These are phyloP conservation scores for Autographa gamma DNA, from an alignment of 2,888 invertebrate genomes.

Conservation along the genomic window DNA sequence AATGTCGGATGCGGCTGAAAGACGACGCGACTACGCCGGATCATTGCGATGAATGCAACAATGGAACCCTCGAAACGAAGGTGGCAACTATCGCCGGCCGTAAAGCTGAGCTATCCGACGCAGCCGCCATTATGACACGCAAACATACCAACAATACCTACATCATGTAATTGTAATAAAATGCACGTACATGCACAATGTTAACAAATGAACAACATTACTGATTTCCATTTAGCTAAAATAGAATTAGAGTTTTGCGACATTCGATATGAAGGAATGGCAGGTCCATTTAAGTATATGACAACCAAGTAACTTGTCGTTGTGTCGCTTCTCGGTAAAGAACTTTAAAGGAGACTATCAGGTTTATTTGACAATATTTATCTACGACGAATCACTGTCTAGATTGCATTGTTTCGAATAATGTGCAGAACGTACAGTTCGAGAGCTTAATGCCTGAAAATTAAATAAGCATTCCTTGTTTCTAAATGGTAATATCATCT, in stretches of 20 bases:
- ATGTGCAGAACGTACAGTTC: conserved; percentile 58
- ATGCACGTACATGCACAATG: conserved; percentile 50
- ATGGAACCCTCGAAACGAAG: conserved; percentile 85
- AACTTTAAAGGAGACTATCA: conserved; percentile 57
- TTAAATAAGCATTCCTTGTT: conserved; percentile 79
- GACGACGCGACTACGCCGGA: conserved; percentile 83
- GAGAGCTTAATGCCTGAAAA: conserved; percentile 71
- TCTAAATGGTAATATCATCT: conserved; percentile 75
- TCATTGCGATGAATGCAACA: conserved; percentile 87
- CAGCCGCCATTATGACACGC: conserved; percentile 55
- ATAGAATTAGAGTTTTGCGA: conserved; percentile 33
- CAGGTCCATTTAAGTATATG: conserved; percentile 51
- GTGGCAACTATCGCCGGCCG: conserved; percentile 84
- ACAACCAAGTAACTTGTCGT: conserved; percentile 50
- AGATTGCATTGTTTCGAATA: conserved; percentile 67
- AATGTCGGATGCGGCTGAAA: conserved; percentile 86
- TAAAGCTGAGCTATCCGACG: conserved; percentile 76
- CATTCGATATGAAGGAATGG: conserved; percentile 46
- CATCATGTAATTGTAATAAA: conserved; percentile 60
- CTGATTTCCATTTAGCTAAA: conserved; percentile 54
- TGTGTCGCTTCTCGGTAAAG: conserved; percentile 42
- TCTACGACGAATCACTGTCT: conserved; percentile 66
- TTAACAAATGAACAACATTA: conserved; percentile 63
- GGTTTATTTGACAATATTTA: conserved; percentile 73
- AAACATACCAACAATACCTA: conserved; percentile 58